These are phyloP conservation scores for Scleropages formosus DNA, from an alignment of 2,797 vertebrate species.

Conservation along the genomic window DNA sequence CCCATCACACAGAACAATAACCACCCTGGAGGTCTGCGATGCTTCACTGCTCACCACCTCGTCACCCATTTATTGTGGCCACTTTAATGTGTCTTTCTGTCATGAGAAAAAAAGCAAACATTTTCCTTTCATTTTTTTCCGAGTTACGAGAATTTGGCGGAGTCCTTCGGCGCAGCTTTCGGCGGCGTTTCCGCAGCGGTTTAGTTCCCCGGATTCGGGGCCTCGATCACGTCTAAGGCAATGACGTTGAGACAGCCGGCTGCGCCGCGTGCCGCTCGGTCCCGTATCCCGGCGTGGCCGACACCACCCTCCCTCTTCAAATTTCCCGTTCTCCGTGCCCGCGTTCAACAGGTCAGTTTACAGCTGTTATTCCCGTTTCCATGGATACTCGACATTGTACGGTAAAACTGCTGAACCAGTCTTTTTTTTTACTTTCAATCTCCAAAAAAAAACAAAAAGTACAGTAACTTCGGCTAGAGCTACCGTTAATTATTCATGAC, in stretches of 20 bases:
- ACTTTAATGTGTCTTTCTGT: conserved; percentile 38
- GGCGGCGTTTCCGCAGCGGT: neutral
- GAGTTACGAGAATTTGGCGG: neutral
- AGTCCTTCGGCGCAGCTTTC: neutral
- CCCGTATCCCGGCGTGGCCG: neutral
- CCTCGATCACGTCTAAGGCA: no score
- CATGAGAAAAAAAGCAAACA: neutral
- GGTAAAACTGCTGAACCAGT: conserved; percentile 40
- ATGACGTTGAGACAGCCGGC: neutral
- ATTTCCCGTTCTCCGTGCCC: conserved; percentile 21
- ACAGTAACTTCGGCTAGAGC: conserved; percentile 26
- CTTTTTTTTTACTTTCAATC: conserved; percentile 39
- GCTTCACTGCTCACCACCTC: conserved; percentile 38
- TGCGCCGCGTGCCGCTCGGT: neutral
- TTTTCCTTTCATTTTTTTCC: no score
- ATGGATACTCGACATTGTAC: conserved; percentile 44
- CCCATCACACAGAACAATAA: conserved; percentile 38
- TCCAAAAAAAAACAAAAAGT: conserved; percentile 38
- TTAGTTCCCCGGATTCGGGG: neutral
- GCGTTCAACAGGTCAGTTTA: conserved; percentile 40
- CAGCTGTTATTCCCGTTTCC: conserved; percentile 46
- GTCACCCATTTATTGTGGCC: conserved; percentile 35
- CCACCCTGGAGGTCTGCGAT: conserved; percentile 24
- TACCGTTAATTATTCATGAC: conserved; percentile 56
- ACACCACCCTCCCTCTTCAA: conserved; percentile 16